Percentiles rank a stretch among this genome's conserved stretches.
phyloP scores from a whole-genome alignment of 2,888 invertebrate species.

The Megastigmus dorsalis region DNA sequence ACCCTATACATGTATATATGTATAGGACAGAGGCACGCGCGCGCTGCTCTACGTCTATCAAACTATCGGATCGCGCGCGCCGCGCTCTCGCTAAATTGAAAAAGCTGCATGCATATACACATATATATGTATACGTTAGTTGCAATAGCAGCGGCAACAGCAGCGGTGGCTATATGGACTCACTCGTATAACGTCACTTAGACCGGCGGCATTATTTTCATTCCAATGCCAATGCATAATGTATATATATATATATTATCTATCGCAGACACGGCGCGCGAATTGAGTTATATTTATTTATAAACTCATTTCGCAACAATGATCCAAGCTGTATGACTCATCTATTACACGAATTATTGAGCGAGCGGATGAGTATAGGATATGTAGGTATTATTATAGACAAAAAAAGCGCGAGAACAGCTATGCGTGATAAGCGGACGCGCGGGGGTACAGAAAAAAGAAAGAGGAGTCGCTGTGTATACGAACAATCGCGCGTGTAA shows the following conservation, averaged over 20 bases:
- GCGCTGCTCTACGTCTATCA: slow-evolving; percentile 17
- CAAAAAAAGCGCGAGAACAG: too few species aligned
- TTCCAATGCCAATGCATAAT: background rate
- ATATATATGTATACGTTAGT: background rate
- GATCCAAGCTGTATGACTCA: too few species aligned
- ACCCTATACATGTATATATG: too few species aligned
- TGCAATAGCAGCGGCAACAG: background rate
- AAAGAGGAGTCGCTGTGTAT: background rate
- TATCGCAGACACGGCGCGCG: background rate
- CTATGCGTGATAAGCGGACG: too few species aligned
- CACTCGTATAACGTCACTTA: too few species aligned
- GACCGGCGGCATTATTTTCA: too few species aligned
- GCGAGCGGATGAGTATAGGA: too few species aligned
- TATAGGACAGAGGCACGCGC: too few species aligned
- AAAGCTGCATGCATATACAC: too few species aligned
- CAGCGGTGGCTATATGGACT: background rate
- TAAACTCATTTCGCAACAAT: slow-evolving; percentile 28
- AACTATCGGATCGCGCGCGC: slow-evolving; percentile 18
- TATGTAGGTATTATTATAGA: too few species aligned
- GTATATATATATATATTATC: too few species aligned
- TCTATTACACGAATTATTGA: too few species aligned
- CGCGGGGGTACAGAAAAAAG: background rate
- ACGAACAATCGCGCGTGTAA: slow-evolving; percentile 19
- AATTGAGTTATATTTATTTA: slow-evolving; percentile 27
- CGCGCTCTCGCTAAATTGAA: slow-evolving; percentile 17